These are phyloP conservation scores for Burhinus bistriatus DNA, from an alignment of 2,113 vertebrate genomes.

Conservation along the genomic window DNA sequence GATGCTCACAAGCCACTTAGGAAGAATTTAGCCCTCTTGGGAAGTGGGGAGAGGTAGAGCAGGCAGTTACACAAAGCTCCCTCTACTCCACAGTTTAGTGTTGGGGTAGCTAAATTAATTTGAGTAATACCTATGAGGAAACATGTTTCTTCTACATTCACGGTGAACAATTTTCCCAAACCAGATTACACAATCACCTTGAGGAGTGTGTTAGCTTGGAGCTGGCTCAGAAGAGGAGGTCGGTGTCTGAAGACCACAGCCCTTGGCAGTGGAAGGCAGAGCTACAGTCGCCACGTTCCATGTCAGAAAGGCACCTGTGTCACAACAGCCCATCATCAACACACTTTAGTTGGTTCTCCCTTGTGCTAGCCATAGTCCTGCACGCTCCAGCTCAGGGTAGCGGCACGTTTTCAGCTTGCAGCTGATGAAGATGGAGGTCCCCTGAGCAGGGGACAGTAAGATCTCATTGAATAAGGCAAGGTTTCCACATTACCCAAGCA, in stretches of 20 bases:
- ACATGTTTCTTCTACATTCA: background rate
- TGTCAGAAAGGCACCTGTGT: background rate
- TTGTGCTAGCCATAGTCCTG: background rate
- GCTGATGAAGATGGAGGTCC: background rate
- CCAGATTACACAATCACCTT: accelerated
- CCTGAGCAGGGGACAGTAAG: background rate
- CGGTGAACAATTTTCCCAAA: accelerated
- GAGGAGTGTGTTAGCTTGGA: background rate
- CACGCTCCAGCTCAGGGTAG: accelerated
- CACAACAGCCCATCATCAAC: accelerated
- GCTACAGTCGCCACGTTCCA: background rate
- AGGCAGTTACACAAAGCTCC: background rate
- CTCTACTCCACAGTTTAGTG: background rate
- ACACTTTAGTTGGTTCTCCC: background rate
- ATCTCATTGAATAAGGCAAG: background rate
- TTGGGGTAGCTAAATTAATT: background rate
- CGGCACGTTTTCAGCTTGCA: background rate
- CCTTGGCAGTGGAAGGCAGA: background rate
- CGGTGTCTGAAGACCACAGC: background rate
- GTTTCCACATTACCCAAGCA: background rate
- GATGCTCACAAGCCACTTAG: background rate
- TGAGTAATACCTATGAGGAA: background rate
- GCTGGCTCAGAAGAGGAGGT: background rate
- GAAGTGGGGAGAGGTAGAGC: background rate
- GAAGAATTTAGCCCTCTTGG: background rate